A percentile compares a stretch with the other conserved stretches of the same genome.
Evolutionary conservation across 2,113 vertebrate species (phyloP).

Genomic region (Phoxinus phoxinus): DNA sequence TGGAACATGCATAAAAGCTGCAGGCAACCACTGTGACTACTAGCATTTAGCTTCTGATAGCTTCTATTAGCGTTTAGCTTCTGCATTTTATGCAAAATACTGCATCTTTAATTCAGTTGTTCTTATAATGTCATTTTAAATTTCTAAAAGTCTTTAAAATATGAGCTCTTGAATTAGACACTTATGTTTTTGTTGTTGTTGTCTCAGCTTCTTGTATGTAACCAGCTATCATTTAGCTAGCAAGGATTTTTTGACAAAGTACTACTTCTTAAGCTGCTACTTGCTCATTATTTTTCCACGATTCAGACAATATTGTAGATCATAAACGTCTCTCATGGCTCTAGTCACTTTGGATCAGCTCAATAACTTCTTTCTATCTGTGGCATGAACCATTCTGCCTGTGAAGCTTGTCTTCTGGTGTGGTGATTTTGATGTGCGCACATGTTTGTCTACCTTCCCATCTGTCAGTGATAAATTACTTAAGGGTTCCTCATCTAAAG

Average conservation of each 20-base stretch:
- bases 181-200: background rate
- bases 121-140: background rate
- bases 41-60: background rate
- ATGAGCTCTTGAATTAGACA: background rate
- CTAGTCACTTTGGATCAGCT: background rate
- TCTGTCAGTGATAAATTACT: background rate
- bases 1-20: background rate
- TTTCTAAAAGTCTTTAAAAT: background rate
- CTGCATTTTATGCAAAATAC: background rate
- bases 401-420: background rate
- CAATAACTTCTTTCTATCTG: background rate
- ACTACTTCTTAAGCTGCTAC: background rate
- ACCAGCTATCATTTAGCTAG: background rate
- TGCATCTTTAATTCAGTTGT: background rate
- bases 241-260: background rate
- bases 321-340: background rate
- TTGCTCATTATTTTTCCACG: background rate
- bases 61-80: background rate
- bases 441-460: background rate
- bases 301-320: background rate
- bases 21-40: background rate
- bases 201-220: too few relatives aligned
- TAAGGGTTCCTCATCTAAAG: slow-evolving; percentile 16
- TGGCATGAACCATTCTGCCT: background rate
- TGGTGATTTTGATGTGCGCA: background rate